Evolutionary conservation across 2,113 vertebrate genomes (phyloP), one percentile per base, ranked within the genome.

Genomic region (Columba livia): DNA sequence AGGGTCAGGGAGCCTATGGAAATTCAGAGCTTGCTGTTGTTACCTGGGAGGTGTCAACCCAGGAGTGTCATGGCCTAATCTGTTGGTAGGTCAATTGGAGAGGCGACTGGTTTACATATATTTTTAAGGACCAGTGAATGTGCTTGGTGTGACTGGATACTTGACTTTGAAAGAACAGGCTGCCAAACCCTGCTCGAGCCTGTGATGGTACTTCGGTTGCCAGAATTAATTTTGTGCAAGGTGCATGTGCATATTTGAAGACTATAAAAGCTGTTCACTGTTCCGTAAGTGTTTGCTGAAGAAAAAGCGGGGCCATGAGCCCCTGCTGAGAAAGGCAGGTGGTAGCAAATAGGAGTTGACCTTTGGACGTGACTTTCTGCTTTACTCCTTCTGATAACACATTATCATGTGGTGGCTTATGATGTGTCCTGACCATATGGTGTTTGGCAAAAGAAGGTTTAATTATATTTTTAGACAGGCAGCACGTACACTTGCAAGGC

Each of bases 351-450:
- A 56, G 17, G 38, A 89, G 18, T 3, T 72, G 74, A 57, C 50
- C 40, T 79, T 72, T 57, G 47, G 38, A 31, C 4, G 3, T 60
- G 66, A 61, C 38, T 56, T 61, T n/a, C 48, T 91, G 32, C 57
- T 69, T 69, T 85, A 48, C 12, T 79, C 14, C 32, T 93, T 75
- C 70, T 75, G 32, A 8, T 53, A 58, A 34, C 53, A 67, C 36
- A 1, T 4, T 66, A 26, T 31, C 21, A 7, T 14, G 9, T 1
- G 0, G 0, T 53, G 40, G 50, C 50, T 90, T 2, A 1, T 28
- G 40, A n/a, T 47, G 48, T 51, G 34, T 40, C 42, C 53, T 90
- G 85, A 21, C 60, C 65, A 56, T 61, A 40, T 50, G 72, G 64
- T 80, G 64, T 72, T 80, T 42, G 85, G 54, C 21, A 80, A 53